Base-by-base conservation (phyloP, 1,140 invertebrate genomes). In the Leptinotarsa lineolata region DNA sequence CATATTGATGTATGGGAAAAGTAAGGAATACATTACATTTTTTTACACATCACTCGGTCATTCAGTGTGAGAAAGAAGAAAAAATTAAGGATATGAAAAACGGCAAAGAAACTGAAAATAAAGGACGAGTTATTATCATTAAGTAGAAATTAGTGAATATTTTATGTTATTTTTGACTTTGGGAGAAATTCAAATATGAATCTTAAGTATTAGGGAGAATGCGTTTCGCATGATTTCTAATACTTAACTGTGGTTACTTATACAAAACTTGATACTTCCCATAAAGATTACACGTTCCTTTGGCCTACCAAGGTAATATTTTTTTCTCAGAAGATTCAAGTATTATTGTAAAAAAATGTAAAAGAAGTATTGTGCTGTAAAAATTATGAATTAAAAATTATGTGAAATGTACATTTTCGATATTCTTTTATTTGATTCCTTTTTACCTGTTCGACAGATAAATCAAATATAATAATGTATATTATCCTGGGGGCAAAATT, bases 1-100 rank as follows among this genome's bases (percentile, higher is more conserved):
- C 84, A 30, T 85, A 85, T 77, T 85, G 79, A 83, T 77, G 59
- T 54, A 71, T 73, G 65, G 67, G 30, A 69, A 76, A 79, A 68
- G 77, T 76, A 79, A 81, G 70, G 73, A 76, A 74, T 70, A 72
- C 68, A 72, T 71, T 74, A 67, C 61, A 64, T 67, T 70, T 76
- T 73, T 73, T 61, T 46, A 59, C 71, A 73, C 44, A 44, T 46
- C 18, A 54, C 67, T 72, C 60, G 71, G 72, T 70, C 68, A 70
- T 39, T 39, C 30, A 39, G 30, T 39, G 30, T 39, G 68, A 60
- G 54, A 68, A 72, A 68, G 46, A 39, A 72, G 61, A 70, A 60
- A 68, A 72, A 59, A 63, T 46, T 64, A 77, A 75, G 75, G 72
- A 63, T 45, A 68, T 70, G 64, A 65, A 73, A 76, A 71, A 74